Evolutionary conservation across 1,140 invertebrate species (phyloP).

Genomic region (Fopius arisanus): DNA sequence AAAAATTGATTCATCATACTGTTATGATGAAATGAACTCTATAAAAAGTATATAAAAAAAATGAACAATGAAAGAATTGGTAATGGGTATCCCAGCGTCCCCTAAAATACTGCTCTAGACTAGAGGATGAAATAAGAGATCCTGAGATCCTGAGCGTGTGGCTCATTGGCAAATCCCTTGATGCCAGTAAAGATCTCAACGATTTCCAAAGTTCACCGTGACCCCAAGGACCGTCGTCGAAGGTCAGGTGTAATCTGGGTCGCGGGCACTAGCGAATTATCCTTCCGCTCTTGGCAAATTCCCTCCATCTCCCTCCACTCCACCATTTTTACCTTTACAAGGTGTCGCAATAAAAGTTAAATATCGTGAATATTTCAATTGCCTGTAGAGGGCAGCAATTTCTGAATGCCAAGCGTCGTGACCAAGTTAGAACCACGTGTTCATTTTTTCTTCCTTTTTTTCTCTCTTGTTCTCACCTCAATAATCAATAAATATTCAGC

Average conservation of each 20-base stretch:
- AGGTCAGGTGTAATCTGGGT: conserved; percentile 33
- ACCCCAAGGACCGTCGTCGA: conserved; percentile 36
- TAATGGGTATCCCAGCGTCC: background rate
- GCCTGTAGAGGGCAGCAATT: background rate
- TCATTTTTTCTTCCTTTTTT: background rate
- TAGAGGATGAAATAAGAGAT: background rate
- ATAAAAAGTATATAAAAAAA: no score
- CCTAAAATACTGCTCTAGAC: background rate
- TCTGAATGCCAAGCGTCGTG: background rate
- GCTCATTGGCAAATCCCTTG: conserved; percentile 15
- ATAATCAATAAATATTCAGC: no score
- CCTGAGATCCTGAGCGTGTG: background rate
- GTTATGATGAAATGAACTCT: no score
- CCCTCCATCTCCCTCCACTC: background rate
- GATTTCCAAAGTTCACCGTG: conserved; percentile 35
- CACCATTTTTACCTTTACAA: background rate
- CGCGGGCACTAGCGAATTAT: conserved; percentile 37
- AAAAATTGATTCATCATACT: no score
- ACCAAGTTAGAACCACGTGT: background rate
- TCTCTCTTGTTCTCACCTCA: background rate
- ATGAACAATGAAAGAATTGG: background rate
- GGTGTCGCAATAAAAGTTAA: background rate
- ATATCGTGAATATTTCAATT: background rate
- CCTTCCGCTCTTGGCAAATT: conserved; percentile 36
- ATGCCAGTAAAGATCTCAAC: background rate